phyloP scores from a whole-genome alignment of 1,140 invertebrate genomes.

The Brachionus plicatilis region DNA sequence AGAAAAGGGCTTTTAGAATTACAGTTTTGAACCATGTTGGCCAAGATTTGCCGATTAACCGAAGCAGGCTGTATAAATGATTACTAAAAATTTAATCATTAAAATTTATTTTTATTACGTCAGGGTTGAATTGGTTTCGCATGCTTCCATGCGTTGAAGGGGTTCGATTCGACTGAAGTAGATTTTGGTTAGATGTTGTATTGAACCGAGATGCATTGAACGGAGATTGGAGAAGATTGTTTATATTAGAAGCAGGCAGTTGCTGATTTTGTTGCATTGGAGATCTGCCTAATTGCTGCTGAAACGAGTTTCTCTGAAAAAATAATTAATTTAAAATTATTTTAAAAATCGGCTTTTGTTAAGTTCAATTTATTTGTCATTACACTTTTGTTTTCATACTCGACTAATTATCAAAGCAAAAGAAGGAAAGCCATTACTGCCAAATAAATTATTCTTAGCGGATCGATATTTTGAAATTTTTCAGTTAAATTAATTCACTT shows the following conservation, averaged over 20 bases:
- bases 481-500: too few relatives aligned
- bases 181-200: slow-evolving; percentile 13
- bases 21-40: slow-evolving; percentile 36
- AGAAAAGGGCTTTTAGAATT: neutral
- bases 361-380: too few relatives aligned
- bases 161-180: neutral
- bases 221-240: neutral
- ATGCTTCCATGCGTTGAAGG: neutral
- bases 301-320: neutral
- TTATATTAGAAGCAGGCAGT: slow-evolving; percentile 9
- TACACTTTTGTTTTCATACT: too few relatives aligned
- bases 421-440: too few relatives aligned
- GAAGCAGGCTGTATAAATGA: neutral
- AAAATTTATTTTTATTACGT: neutral
- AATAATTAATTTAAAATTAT: neutral
- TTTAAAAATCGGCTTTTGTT: too few relatives aligned
- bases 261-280: slow-evolving; percentile 28
- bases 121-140: slow-evolving; percentile 3
- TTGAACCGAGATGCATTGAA: neutral
- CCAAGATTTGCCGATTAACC: slow-evolving; percentile 24
- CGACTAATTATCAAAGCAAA: too few relatives aligned
- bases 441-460: too few relatives aligned
- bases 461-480: too few relatives aligned
- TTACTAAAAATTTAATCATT: neutral
- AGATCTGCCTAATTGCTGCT: slow-evolving; percentile 18